A percentile compares a stretch with the other conserved stretches of the same genome.
These are phyloP conservation scores for Nesoenas mayeri DNA, from an alignment of 2,113 vertebrate species.

Conservation along the genomic window DNA sequence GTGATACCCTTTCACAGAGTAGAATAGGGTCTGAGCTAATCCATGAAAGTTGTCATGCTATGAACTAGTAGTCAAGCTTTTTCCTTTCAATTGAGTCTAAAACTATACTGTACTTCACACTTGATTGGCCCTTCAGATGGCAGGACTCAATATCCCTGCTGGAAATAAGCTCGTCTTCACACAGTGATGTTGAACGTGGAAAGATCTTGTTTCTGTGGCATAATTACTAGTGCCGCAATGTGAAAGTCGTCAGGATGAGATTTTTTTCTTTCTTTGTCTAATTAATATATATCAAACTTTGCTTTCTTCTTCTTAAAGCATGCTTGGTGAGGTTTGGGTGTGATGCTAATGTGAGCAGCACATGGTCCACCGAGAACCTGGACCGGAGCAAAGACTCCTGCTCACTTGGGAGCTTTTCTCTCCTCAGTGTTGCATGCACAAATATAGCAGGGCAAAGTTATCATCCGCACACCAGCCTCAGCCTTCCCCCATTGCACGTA, in stretches of 20 bases:
- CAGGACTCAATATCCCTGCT: constrained; percentile 93
- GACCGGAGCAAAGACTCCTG: background rate
- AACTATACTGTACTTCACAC: constrained; percentile 95
- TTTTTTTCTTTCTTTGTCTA: background rate
- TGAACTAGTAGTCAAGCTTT: constrained; percentile 95
- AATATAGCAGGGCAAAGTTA: constrained; percentile 66
- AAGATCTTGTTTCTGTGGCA: constrained; percentile 90
- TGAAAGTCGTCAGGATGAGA: constrained; percentile 69
- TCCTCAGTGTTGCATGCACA: constrained; percentile 56
- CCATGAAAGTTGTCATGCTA: constrained; percentile 98
- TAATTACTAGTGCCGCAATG: constrained; percentile 85
- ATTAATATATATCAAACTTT: constrained; percentile 58
- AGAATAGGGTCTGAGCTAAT: constrained; percentile 99
- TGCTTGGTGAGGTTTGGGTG: constrained; percentile 2
- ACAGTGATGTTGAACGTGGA: constrained; percentile 86
- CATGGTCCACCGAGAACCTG: background rate
- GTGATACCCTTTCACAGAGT: constrained; percentile 92
- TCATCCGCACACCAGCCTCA: constrained; percentile 66
- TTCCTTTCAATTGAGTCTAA: constrained; percentile 94
- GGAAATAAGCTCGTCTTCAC: constrained; percentile 89
- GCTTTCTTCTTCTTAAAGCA: constrained; percentile 6
- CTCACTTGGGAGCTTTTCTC: constrained; percentile 41
- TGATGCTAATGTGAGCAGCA: background rate
- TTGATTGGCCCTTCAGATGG: constrained; percentile 95
- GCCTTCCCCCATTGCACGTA: constrained; percentile 67